phyloP scores from a whole-genome alignment of 2,888 invertebrate genomes.

The Drosophila putrida region DNA sequence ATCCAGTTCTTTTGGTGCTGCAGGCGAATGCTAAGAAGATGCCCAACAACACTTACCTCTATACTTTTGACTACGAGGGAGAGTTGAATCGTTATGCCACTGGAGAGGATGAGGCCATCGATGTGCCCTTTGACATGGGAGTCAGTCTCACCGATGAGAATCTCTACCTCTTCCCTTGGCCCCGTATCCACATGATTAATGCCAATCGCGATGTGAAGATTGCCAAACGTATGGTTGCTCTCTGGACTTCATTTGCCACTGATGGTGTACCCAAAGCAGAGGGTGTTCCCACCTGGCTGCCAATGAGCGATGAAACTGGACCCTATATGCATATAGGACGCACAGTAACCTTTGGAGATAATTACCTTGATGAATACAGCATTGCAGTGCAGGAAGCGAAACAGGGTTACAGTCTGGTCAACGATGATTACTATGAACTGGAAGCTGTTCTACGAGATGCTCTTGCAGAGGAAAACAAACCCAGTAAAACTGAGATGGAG shows the following conservation, averaged over 20 bases:
- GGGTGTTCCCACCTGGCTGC: constrained; percentile 79
- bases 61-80: constrained; percentile 86
- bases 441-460: constrained; percentile 54
- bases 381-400: constrained; percentile 77
- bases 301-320: constrained; percentile 82
- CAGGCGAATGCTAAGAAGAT: constrained; percentile 84
- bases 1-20: constrained; percentile 85
- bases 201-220: constrained; percentile 84
- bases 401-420: constrained; percentile 78
- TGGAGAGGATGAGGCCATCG: constrained; percentile 79
- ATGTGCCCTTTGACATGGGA: constrained; percentile 86
- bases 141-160: constrained; percentile 88
- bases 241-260: constrained; percentile 85
- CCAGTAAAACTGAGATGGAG: background rate
- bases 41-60: constrained; percentile 85
- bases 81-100: constrained; percentile 84
- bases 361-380: constrained; percentile 83
- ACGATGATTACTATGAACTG: constrained; percentile 82
- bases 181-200: constrained; percentile 77
- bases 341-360: constrained; percentile 75
- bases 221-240: constrained; percentile 85
- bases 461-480: constrained; percentile 23
- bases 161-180: constrained; percentile 87
- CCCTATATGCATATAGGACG: constrained; percentile 84
- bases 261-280: constrained; percentile 80